Conservation (phyloP, 1,140 invertebrate species). For the Macrocentrus cingulum region DNA sequence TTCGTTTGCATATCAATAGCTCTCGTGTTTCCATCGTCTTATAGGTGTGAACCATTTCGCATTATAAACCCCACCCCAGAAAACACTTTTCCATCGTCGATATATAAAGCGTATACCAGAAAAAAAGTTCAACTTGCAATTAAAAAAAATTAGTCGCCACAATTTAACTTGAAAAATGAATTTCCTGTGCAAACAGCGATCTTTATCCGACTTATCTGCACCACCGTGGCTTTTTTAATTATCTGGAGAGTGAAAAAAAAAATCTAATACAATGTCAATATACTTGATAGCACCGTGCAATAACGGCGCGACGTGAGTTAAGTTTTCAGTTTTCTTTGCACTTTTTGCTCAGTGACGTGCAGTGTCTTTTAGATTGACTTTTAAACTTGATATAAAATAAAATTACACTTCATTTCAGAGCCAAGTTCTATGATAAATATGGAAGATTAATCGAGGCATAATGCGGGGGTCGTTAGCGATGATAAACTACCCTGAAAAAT, state of each 20-base stretch:
- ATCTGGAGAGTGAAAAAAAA: background rate
- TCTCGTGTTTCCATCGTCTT: conserved; percentile 22
- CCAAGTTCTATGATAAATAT: conserved; percentile 50
- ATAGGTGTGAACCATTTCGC: background rate
- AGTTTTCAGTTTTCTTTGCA: too few species aligned
- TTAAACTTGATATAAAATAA: background rate
- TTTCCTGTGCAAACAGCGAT: conserved; percentile 9
- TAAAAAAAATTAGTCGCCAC: too few species aligned
- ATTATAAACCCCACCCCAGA: background rate
- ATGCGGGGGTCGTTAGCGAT: conserved; percentile 45
- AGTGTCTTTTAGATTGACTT: too few species aligned
- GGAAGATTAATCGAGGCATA: conserved; percentile 52
- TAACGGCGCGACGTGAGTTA: too few species aligned
- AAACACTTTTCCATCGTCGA: background rate
- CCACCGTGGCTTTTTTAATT: conserved; percentile 5
- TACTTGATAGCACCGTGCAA: too few species aligned
- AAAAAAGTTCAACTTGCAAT: too few species aligned
- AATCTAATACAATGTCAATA: conserved; percentile 20
- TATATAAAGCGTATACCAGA: too few species aligned
- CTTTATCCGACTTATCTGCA: conserved; percentile 12
- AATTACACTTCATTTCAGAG: conserved; percentile 41
- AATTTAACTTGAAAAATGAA: background rate
- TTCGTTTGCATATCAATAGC: conserved; percentile 51
- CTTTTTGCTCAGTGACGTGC: too few species aligned
- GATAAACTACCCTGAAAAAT: conserved; percentile 42